phyloP scores from a whole-genome alignment of 2,113 vertebrate species.

The Piprites chloris region DNA sequence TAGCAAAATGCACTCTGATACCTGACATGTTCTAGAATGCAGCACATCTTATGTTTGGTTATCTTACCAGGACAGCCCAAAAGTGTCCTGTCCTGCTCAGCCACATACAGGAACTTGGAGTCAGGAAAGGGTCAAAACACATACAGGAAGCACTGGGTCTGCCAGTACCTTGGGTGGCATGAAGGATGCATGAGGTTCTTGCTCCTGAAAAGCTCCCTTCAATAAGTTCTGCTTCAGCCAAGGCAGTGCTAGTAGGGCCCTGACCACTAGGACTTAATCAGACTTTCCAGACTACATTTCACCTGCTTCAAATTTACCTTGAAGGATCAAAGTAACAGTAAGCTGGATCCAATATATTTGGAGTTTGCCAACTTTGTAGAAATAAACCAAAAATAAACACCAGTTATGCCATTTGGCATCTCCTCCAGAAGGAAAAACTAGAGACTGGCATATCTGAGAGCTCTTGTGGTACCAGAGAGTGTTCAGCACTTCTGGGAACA shows the following conservation, averaged over 20 bases:
- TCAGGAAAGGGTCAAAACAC: not conserved
- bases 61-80: not conserved
- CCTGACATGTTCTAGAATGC: not conserved
- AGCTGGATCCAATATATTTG: not conserved
- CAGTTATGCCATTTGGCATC: not conserved
- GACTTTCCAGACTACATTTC: not conserved
- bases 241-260: not conserved
- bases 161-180: accelerated
- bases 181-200: not conserved
- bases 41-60: not conserved
- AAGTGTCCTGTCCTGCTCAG: not conserved
- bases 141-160: accelerated
- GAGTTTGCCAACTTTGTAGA: not conserved
- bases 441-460: not conserved
- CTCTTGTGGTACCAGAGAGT: accelerated
- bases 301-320: not conserved
- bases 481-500: not conserved
- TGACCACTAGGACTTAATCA: not conserved
- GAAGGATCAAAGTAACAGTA: not conserved
- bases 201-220: not conserved
- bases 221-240: not conserved
- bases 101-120: not conserved
- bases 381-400: not conserved
- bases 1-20: not conserved
- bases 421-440: not conserved